Percentiles rank a stretch among this genome's conserved stretches.
These are phyloP conservation scores for Sylvietta virens DNA, from an alignment of 2,113 vertebrate species.

Conservation along the genomic window DNA sequence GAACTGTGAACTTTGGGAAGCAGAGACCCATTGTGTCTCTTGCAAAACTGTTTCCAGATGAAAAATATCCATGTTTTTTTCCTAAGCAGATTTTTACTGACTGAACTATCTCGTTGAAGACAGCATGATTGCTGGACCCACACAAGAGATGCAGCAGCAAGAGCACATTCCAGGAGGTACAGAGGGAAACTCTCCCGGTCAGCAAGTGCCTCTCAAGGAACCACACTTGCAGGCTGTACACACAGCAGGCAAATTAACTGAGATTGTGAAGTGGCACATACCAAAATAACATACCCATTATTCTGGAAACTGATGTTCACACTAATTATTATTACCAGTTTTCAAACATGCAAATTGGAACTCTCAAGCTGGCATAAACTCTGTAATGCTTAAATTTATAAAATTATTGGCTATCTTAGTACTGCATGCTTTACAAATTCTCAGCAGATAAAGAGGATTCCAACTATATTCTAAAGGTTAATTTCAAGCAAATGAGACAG, in stretches of 20 bases:
- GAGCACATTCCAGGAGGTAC: background rate
- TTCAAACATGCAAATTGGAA: background rate
- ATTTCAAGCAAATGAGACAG: background rate
- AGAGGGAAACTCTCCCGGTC: rapidly evolving
- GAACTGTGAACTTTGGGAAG: background rate
- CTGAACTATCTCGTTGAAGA: background rate
- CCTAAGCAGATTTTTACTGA: background rate
- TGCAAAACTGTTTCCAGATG: background rate
- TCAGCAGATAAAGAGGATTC: background rate
- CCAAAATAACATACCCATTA: background rate
- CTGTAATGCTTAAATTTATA: background rate
- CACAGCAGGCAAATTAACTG: background rate
- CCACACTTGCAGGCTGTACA: background rate
- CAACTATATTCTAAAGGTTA: background rate
- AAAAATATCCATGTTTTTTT: background rate
- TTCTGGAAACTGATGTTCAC: background rate
- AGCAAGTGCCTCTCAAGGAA: background rate
- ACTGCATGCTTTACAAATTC: background rate
- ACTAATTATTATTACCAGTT: background rate
- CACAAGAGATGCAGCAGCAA: background rate
- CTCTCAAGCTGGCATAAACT: background rate
- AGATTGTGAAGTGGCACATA: background rate
- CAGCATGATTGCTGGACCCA: background rate
- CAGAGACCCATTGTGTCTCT: background rate
- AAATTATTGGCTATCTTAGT: background rate